Evolutionary conservation across 37 sponge, comb jelly and placozoan genomes (phyloP).

Genomic region (Oopsacas minuta): DNA sequence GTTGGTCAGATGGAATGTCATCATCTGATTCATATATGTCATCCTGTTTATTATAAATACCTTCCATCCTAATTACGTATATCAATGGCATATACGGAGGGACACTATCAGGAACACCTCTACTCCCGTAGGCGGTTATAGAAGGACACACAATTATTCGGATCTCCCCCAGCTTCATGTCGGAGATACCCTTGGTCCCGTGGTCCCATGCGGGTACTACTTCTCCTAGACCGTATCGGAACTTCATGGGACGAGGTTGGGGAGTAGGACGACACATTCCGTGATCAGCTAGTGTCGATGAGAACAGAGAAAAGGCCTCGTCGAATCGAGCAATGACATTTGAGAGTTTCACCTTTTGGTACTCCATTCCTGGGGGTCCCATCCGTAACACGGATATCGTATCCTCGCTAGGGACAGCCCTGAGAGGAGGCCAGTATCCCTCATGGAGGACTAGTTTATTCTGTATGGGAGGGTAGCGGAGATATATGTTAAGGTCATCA

Average conservation of each 20-base stretch:
- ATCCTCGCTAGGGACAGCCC: background rate
- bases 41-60: background rate
- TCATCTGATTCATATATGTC: background rate
- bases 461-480: background rate
- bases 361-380: background rate
- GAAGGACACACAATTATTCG: background rate
- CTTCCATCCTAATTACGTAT: background rate
- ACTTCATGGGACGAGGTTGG: background rate
- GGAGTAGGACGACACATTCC: background rate
- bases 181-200: background rate
- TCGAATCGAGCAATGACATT: background rate
- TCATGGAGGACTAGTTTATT: background rate
- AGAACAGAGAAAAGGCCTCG: background rate
- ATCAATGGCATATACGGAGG: background rate
- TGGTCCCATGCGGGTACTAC: background rate
- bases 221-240: background rate
- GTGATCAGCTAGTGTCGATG: background rate
- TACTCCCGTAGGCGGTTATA: background rate
- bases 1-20: background rate
- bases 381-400: background rate
- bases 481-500: background rate
- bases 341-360: background rate
- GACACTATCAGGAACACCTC: background rate
- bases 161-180: background rate
- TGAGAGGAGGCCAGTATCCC: background rate